Evolutionary conservation across 2,888 invertebrate genomes (phyloP).

Genomic region (Rhamphomyia laevipes): DNA sequence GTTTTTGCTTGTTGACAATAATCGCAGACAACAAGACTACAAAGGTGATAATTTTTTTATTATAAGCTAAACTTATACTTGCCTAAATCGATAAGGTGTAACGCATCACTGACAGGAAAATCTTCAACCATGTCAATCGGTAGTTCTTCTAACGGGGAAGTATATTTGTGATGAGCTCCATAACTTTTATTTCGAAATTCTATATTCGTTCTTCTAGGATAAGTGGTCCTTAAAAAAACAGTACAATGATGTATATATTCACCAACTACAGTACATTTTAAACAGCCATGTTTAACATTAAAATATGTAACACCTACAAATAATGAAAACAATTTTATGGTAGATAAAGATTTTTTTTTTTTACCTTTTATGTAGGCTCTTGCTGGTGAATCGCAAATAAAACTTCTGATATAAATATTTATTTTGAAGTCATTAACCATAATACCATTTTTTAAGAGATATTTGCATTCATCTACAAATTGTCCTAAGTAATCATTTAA

Average conservation of each 20-base stretch:
- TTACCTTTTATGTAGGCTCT: neutral
- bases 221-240: slow-evolving; percentile 1
- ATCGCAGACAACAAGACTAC: too few species aligned
- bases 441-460: too few species aligned
- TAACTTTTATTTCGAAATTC: neutral
- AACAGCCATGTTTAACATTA: slow-evolving; percentile 5
- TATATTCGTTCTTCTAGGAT: neutral
- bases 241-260: slow-evolving; percentile 1
- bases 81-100: neutral
- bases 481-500: too few species aligned
- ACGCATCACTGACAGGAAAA: neutral
- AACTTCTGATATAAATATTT: neutral
- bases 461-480: too few species aligned
- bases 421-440: too few species aligned
- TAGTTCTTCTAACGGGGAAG: neutral
- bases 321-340: too few species aligned
- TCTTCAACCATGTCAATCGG: slow-evolving; percentile 4
- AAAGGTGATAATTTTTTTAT: too few species aligned
- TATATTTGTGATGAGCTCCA: slow-evolving; percentile 3
- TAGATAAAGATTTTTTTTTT: too few species aligned
- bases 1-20: too few species aligned
- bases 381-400: neutral
- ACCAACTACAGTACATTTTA: slow-evolving; percentile 2
- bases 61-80: too few species aligned
- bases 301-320: slow-evolving; percentile 1